Conservation (phyloP, 2,113 vertebrate species). For the Ceyx melanurus region DNA sequence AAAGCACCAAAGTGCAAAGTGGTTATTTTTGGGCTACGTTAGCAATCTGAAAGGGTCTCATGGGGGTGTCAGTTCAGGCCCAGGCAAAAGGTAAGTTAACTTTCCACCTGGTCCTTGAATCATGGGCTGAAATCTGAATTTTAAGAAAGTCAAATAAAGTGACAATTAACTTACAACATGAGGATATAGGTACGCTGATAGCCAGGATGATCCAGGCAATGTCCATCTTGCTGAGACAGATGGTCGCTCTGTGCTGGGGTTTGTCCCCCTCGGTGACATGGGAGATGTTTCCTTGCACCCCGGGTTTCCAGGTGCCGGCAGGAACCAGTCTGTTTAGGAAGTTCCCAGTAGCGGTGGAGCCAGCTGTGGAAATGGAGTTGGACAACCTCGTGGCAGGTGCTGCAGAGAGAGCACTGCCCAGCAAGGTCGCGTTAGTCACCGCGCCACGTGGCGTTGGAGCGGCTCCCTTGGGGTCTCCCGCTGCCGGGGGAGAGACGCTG, state of each 20-base stretch:
- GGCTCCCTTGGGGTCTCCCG: constrained; percentile 51
- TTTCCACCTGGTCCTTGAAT: not conserved
- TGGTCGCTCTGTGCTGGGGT: constrained; percentile 81
- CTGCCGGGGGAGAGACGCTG: constrained; percentile 60
- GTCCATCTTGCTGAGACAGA: constrained; percentile 95
- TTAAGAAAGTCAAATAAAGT: not conserved
- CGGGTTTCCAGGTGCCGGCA: constrained; percentile 83
- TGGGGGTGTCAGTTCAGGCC: not conserved
- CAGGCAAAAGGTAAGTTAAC: not conserved
- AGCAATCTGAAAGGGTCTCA: not conserved
- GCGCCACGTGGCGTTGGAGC: not conserved
- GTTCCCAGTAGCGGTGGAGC: constrained; percentile 83
- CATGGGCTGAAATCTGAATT: rapidly evolving
- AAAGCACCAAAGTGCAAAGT: not conserved
- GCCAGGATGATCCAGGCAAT: constrained; percentile 95
- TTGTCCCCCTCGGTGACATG: constrained; percentile 82
- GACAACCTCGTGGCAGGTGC: constrained; percentile 53
- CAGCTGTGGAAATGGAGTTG: constrained; percentile 75
- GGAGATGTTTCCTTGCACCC: constrained; percentile 82
- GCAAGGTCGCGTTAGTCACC: constrained; percentile 39
- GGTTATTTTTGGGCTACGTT: not conserved
- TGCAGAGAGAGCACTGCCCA: constrained; percentile 6
- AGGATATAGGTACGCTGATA: constrained; percentile 93
- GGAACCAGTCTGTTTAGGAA: constrained; percentile 91
- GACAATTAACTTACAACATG: constrained; percentile 89